A percentile compares a stretch with the other conserved stretches of the same genome.
phyloP scores from a whole-genome alignment of 2,888 invertebrate genomes.

The Lapara coniferarum region DNA sequence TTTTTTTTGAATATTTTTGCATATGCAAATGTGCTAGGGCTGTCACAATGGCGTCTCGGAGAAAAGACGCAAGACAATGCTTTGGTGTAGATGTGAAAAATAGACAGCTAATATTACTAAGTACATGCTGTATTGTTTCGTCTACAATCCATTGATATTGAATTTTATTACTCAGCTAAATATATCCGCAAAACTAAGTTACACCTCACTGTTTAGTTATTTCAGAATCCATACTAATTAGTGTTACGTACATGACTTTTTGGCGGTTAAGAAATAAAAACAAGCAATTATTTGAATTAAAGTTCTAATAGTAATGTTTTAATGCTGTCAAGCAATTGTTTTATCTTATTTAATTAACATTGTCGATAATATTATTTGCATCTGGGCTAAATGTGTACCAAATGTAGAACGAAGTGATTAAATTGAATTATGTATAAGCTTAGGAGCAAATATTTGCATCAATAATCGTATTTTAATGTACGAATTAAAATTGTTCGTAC shows the following conservation, averaged over 20 bases:
- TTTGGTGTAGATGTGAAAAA: background rate
- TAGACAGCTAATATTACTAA: too few species aligned
- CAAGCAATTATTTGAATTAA: too few species aligned
- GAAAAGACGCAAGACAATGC: background rate
- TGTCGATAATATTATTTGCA: background rate
- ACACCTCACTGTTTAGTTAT: background rate
- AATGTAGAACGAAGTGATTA: slow-evolving; percentile 15
- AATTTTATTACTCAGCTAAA: background rate
- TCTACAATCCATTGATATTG: background rate
- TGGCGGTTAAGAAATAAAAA: too few species aligned
- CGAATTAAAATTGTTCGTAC: background rate
- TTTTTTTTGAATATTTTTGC: too few species aligned
- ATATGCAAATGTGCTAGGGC: background rate
- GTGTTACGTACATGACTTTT: background rate
- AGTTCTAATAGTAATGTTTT: background rate
- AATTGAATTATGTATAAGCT: slow-evolving; percentile 4
- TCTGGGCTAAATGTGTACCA: background rate
- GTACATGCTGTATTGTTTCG: too few species aligned
- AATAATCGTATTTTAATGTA: slow-evolving; percentile 8
- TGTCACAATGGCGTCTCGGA: background rate
- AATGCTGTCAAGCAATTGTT: background rate
- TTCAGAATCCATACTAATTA: background rate
- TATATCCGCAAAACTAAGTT: too few species aligned
- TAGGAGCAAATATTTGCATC: background rate
- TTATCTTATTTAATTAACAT: background rate